Conservation (phyloP, 2,797 vertebrate genomes). For the Falco biarmicus region DNA sequence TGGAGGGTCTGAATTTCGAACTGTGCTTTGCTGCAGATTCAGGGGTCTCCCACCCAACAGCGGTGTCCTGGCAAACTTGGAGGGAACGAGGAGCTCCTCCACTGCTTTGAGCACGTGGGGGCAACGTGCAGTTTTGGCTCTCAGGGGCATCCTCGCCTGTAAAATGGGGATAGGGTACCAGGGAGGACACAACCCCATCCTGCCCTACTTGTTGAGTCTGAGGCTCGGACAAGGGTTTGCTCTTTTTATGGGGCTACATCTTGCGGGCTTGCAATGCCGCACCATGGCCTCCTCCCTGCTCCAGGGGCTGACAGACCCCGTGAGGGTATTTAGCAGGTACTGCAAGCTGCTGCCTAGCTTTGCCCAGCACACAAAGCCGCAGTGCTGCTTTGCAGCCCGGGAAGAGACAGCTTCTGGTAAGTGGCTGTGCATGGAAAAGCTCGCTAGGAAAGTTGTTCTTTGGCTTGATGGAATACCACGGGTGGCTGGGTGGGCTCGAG, state of each 20-base stretch:
- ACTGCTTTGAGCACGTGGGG: background rate
- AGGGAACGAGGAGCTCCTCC: background rate
- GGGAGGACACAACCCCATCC: no score
- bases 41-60: background rate
- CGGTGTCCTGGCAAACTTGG: accelerated
- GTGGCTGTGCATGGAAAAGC: background rate
- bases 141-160: background rate
- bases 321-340: background rate
- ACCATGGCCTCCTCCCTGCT: background rate
- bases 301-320: background rate
- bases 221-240: background rate
- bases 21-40: background rate
- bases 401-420: background rate
- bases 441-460: background rate
- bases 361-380: background rate
- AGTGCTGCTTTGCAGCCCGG: background rate
- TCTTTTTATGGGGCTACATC: background rate
- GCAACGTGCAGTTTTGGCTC: background rate
- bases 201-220: background rate
- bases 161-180: background rate
- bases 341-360: background rate
- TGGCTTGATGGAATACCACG: background rate
- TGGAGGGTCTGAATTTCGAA: accelerated
- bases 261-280: accelerated
- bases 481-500: accelerated